Conservation (phyloP, 2,113 vertebrate species). For the Ariopsis seemanni region DNA sequence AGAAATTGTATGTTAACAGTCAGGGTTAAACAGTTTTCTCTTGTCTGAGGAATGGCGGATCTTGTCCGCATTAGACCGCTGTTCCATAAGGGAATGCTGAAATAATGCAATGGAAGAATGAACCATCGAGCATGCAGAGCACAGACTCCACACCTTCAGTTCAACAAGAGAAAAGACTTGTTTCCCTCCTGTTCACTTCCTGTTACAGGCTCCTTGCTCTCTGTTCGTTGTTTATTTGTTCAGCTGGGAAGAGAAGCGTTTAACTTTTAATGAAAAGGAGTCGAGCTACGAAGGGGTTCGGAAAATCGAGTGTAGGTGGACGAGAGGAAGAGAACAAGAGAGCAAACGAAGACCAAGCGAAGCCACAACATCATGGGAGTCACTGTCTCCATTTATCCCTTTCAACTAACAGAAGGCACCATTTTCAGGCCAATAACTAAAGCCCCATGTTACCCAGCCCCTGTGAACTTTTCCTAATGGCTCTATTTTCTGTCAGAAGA, state of each 20-base stretch:
- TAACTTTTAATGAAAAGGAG: slow-evolving; percentile 65
- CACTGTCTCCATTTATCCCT: slow-evolving; percentile 51
- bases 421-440: slow-evolving; percentile 61
- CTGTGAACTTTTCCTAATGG: slow-evolving; percentile 62
- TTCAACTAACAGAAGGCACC: slow-evolving; percentile 55
- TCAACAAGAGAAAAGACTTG: slow-evolving; percentile 70
- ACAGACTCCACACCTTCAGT: slow-evolving; percentile 64
- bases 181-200: slow-evolving; percentile 56
- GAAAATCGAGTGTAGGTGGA: neutral
- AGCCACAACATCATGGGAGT: slow-evolving; percentile 51
- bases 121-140: slow-evolving; percentile 67
- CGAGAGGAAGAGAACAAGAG: slow-evolving; percentile 39
- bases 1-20: slow-evolving; percentile 38
- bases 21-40: slow-evolving; percentile 7
- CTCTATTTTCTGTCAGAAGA: slow-evolving; percentile 58
- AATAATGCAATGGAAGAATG: slow-evolving; percentile 70
- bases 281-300: neutral
- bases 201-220: slow-evolving; percentile 39
- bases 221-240: slow-evolving; percentile 40
- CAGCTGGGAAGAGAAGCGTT: slow-evolving; percentile 47
- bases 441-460: slow-evolving; percentile 57
- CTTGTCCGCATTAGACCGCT: slow-evolving; percentile 33
- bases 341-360: slow-evolving; percentile 38
- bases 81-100: slow-evolving; percentile 67
- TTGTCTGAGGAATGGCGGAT: neutral